Conservation (phyloP, 1,140 invertebrate genomes). For the Ridgeia piscesae region DNA sequence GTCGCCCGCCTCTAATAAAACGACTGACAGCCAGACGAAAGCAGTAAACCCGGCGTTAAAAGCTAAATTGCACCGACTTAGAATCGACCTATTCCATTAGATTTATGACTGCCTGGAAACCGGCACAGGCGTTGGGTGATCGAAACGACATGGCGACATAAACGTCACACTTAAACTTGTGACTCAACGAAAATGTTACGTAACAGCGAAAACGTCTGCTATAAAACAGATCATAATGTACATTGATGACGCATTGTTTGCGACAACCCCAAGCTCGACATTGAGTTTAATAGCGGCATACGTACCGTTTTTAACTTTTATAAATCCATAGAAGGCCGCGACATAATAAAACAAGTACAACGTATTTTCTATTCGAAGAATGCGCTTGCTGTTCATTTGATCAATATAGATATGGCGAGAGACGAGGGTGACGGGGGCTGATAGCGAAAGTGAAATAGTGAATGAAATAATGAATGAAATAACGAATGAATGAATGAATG, state of each 20-base stretch:
- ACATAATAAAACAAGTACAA: no score
- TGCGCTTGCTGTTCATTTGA: no score
- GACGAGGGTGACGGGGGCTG: no score
- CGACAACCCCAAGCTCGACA: neutral
- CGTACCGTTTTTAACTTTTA: no score
- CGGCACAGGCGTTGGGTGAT: neutral
- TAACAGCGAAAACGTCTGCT: neutral
- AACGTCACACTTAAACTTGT: neutral
- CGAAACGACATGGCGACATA: neutral
- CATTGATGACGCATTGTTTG: neutral
- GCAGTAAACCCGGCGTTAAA: neutral
- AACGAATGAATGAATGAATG: no score
- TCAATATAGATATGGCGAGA: no score
- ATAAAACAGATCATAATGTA: neutral
- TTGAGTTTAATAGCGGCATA: neutral
- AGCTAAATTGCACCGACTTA: neutral
- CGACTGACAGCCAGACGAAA: neutral
- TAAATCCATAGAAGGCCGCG: no score
- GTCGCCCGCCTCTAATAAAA: neutral
- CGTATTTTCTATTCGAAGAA: no score
- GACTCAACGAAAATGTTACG: neutral
- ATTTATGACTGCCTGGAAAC: neutral
- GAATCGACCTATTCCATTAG: slow-evolving; percentile 5
- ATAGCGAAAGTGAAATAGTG: no score
- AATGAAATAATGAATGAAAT: no score